Base-by-base conservation (phyloP, 1,140 invertebrate species). In the Gryllus bimaculatus region DNA sequence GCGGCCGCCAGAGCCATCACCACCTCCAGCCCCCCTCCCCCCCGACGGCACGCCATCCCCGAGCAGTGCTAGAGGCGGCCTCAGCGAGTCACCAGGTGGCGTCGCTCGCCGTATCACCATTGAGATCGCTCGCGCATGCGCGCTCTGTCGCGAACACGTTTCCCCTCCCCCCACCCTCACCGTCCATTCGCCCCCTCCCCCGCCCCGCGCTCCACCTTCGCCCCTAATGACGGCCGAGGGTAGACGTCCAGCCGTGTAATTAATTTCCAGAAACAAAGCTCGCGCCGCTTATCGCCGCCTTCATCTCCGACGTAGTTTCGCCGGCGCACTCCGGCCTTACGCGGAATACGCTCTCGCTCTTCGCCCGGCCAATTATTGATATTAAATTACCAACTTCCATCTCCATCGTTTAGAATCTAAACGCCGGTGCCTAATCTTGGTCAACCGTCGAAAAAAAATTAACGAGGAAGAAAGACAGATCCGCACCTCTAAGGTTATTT, bases 191-290 rank as follows among this genome's bases (percentile, higher is more conserved):
- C 54, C 54, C 54, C 2, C 18, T 66, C 54, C 10, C 54, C 18
- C 8, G 49, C 1, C 54, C 10, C 54, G 2, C 10, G 54, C 18
- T 18, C 54, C 54, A 66, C 54, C 54, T 66, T 66, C 54, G 26
- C 26, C 26, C 26, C 5, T 66, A 66, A 66, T 66, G 54, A 66
- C 54, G 54, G 18, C 54, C 54, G 18, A 10, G 18, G 18, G 54
- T 7, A 66, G 18, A 66, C 10, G 54, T 18, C 54, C 54, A 66
- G 18, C 26, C 54, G 18, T 66, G 54, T 66, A 66, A 66, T 66
- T 66, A 66, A 66, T 66, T 66, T 66, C 54, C 54, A 66, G 54
- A 66, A 66, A 66, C 54, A 66, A 66, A 66, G 54, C 54, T 66
- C 54, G 18, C 54, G 54, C 18, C 18, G 54, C 54, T 66, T 66